Evolutionary conservation across 2,888 invertebrate genomes (phyloP), one percentile per base, ranked within the genome.

Genomic region (Caenorhabditis wallacei): DNA sequence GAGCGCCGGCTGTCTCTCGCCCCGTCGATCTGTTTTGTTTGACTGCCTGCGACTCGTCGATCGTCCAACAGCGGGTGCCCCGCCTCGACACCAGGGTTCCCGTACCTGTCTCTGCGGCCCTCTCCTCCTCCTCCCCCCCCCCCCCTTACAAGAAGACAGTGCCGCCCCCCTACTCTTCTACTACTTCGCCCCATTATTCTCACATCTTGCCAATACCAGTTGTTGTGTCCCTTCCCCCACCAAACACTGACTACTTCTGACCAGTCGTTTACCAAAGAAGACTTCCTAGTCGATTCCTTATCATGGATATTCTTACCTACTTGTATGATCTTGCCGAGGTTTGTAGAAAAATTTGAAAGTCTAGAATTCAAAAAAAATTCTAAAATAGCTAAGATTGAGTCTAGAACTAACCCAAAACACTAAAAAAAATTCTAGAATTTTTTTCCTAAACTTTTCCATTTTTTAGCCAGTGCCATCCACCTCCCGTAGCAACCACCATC

Each of bases 391-490:
- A 30, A 8, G 30, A 5, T 30, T 30, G n/a, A n/a, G n/a, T 30
- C 30, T 30, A 30, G 8, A 5, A 5, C 8, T 5, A 30, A 30
- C 30, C 30, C 30, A 30, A 30, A 30, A 30, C 30, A 3, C 30
- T 30, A 30, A 8, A 30, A 30, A 5, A 30, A 30, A 5, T 30
- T 30, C 30, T 30, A 30, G n/a, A n/a, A n/a, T n/a, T n/a, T n/a
- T n/a, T 20, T 20, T 11, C 53, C 53, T 1, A 22, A 35, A 10
- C 35, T 26, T 18, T 48, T 48, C 18, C 3, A 48, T 4, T 13
- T 48, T 86, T 86, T 75, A 86, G 86, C 86, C 86, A 70, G 86
- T 86, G 56, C 86, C 86, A 70, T 84, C 85, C 35, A 79, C 84
- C 35, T 84, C 84, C 56, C 79, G 69, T 46, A 51, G 53, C 35